These are phyloP conservation scores for Nannospalax galili DNA, from an alignment of 2,113 vertebrate genomes.

Conservation along the genomic window DNA sequence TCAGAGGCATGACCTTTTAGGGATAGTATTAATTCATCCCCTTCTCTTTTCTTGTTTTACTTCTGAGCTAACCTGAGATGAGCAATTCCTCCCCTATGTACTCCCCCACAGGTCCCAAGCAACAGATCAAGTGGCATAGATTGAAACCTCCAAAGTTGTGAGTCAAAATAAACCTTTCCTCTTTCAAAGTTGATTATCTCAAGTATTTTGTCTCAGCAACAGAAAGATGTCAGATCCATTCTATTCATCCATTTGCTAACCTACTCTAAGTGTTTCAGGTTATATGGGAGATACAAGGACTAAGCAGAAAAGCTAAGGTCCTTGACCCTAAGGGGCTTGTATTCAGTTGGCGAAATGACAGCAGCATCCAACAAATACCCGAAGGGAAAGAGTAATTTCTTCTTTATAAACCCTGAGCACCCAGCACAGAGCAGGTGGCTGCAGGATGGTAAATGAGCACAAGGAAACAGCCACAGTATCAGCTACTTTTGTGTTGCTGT, in stretches of 20 bases:
- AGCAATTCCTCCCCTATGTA: background rate
- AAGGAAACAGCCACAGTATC: no score
- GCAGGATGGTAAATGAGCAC: background rate
- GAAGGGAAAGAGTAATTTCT: background rate
- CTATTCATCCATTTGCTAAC: background rate
- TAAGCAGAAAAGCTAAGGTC: background rate
- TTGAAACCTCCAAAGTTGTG: background rate
- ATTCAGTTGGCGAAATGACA: background rate
- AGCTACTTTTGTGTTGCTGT: no score
- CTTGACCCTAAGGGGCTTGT: background rate
- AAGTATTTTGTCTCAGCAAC: background rate
- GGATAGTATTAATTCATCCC: no score
- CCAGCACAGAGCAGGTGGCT: background rate
- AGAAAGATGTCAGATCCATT: background rate
- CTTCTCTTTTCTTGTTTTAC: background rate
- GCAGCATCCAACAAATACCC: background rate
- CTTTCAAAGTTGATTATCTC: background rate
- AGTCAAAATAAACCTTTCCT: background rate
- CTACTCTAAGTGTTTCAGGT: background rate
- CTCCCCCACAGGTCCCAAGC: background rate
- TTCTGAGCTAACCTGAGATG: background rate
- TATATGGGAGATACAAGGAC: background rate
- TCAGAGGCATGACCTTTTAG: background rate
- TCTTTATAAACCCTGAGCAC: background rate
- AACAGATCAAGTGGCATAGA: background rate